Evolutionary conservation across 2,113 vertebrate species (phyloP).

Genomic region (Dasyurus viverrinus): DNA sequence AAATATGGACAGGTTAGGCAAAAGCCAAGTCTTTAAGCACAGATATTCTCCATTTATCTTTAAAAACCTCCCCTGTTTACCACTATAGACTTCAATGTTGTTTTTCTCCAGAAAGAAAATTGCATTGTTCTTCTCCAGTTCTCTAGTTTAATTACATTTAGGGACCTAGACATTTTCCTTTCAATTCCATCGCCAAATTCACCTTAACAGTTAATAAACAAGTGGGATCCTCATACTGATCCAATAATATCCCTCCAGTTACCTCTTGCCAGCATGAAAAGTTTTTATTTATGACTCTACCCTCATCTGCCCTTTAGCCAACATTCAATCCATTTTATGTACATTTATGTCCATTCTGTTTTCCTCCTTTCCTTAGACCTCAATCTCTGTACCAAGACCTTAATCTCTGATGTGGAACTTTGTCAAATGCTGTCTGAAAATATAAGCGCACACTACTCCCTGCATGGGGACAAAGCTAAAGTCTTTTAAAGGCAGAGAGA

Average conservation of each 20-base stretch:
- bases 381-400: constrained; percentile 85
- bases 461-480: constrained; percentile 62
- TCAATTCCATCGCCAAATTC: neutral
- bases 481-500: constrained; percentile 38
- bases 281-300: constrained; percentile 77
- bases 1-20: neutral
- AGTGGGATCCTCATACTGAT: constrained; percentile 27
- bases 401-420: constrained; percentile 84
- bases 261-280: constrained; percentile 72
- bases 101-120: constrained; percentile 31
- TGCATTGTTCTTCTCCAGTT: constrained; percentile 29
- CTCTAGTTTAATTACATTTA: constrained; percentile 32
- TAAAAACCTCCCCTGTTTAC: neutral
- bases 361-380: constrained; percentile 81
- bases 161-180: constrained; percentile 41
- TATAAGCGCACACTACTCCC: constrained; percentile 54
- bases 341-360: constrained; percentile 82
- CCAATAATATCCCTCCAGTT: constrained; percentile 49
- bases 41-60: constrained; percentile 21
- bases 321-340: constrained; percentile 84
- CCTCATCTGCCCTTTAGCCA: constrained; percentile 82
- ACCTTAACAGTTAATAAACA: neutral
- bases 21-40: neutral
- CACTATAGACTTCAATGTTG: neutral
- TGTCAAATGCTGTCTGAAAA: constrained; percentile 79